phyloP scores from a whole-genome alignment of 2,113 vertebrate genomes.

The Riparia riparia region DNA sequence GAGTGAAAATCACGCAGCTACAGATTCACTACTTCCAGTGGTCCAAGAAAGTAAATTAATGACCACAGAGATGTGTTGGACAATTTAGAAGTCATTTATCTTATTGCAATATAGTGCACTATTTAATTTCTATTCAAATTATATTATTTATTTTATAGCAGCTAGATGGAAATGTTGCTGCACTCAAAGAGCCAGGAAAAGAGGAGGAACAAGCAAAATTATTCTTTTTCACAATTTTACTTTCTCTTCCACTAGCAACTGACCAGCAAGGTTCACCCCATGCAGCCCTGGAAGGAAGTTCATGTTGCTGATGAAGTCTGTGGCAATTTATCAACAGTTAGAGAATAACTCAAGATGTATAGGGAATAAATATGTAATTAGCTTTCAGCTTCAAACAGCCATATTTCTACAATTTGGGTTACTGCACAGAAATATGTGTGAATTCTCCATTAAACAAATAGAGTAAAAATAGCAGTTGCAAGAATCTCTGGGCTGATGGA shows the following conservation, averaged over 20 bases:
- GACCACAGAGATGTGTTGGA: not conserved
- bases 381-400: not conserved
- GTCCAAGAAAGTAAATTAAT: not conserved
- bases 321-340: not conserved
- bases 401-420: not conserved
- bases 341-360: not conserved
- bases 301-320: not conserved
- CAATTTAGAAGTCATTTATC: not conserved
- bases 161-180: not conserved
- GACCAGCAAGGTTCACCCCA: not conserved
- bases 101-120: accelerated
- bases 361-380: not conserved
- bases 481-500: not conserved
- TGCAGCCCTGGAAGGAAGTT: not conserved
- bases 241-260: not conserved
- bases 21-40: not conserved
- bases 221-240: not conserved
- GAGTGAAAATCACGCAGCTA: not conserved
- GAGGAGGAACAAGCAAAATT: not conserved
- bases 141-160: not conserved
- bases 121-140: not conserved
- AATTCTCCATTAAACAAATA: not conserved
- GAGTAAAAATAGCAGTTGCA: not conserved
- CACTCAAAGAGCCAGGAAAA: not conserved
- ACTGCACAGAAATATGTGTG: not conserved